Conservation (phyloP, 2,113 vertebrate genomes). For the Australoheros scitulus region DNA sequence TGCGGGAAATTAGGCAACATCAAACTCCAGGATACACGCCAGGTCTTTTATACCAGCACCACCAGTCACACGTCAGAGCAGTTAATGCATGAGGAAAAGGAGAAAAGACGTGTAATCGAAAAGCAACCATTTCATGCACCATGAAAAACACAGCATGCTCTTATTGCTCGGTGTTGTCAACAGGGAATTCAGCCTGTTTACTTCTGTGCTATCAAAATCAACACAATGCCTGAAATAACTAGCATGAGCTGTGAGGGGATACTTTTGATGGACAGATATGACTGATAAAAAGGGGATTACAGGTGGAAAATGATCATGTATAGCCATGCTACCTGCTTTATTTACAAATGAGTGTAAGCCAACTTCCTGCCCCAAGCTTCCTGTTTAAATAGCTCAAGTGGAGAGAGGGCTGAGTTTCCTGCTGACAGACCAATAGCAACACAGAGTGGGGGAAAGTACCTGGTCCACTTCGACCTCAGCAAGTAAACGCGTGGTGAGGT, state of each 20-base stretch:
- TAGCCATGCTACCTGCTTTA: constrained; percentile 47
- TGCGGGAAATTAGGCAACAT: constrained; percentile 44
- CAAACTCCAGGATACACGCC: constrained; percentile 27
- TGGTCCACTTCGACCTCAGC: constrained; percentile 89
- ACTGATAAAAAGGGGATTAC: neutral
- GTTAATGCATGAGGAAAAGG: constrained; percentile 11
- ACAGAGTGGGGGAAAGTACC: constrained; percentile 79
- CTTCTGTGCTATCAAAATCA: constrained; percentile 17
- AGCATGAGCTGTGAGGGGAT: neutral
- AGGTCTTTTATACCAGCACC: constrained; percentile 36
- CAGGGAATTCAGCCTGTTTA: constrained; percentile 74
- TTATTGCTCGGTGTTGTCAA: constrained; percentile 45
- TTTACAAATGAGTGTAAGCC: constrained; percentile 56
- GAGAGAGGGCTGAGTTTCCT: constrained; percentile 77
- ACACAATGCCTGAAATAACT: neutral
- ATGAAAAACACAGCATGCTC: constrained; percentile 39
- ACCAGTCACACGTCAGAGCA: constrained; percentile 20
- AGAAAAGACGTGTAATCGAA: constrained; percentile 35
- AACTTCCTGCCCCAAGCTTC: constrained; percentile 70
- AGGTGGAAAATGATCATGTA: constrained; percentile 10
- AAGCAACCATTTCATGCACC: constrained; percentile 51
- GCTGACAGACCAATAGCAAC: constrained; percentile 68
- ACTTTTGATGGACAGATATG: neutral
- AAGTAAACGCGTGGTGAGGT: constrained; percentile 84
- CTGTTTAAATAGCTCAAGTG: constrained; percentile 62